A percentile compares a stretch with the other conserved stretches of the same genome.
Evolutionary conservation across 2,888 invertebrate species (phyloP).

Genomic region (Rhagophthalmus giganteus): DNA sequence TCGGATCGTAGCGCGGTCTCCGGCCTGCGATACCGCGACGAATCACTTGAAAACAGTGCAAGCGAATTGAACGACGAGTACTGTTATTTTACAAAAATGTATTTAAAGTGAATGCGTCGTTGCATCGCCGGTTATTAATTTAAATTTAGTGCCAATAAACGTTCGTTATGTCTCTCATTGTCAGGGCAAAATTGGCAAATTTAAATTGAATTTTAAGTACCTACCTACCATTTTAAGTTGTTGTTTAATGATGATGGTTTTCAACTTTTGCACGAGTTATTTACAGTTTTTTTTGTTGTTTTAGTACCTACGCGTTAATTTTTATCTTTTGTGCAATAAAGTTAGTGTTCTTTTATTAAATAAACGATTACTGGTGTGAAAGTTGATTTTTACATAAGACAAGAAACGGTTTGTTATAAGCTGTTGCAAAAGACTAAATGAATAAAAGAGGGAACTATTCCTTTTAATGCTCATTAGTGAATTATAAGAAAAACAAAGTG

Average conservation of each 20-base stretch:
- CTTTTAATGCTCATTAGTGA: slow-evolving; percentile 33
- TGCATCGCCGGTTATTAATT: slow-evolving; percentile 42
- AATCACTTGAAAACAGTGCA: slow-evolving; percentile 32
- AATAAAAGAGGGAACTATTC: slow-evolving; percentile 16
- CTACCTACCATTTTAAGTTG: slow-evolving; percentile 12
- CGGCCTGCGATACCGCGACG: slow-evolving; percentile 51
- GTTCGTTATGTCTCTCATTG: slow-evolving; percentile 34
- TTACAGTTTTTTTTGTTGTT: slow-evolving; percentile 20
- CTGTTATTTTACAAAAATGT: slow-evolving; percentile 9
- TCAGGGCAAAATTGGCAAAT: slow-evolving; percentile 21
- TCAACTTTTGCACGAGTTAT: slow-evolving; percentile 22
- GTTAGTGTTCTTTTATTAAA: slow-evolving; percentile 16
- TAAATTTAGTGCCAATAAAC: slow-evolving; percentile 45
- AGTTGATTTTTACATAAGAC: slow-evolving; percentile 13
- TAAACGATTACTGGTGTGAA: slow-evolving; percentile 15
- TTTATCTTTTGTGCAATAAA: slow-evolving; percentile 28
- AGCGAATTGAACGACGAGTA: slow-evolving; percentile 3
- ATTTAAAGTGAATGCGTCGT: slow-evolving; percentile 32
- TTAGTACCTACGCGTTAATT: slow-evolving; percentile 24
- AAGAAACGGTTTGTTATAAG: slow-evolving; percentile 10
- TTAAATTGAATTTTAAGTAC: slow-evolving; percentile 18
- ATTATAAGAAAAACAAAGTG: slow-evolving; percentile 49
- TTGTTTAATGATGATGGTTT: slow-evolving; percentile 21
- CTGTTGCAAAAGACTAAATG: slow-evolving; percentile 20
- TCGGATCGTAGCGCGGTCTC: slow-evolving; percentile 54